Evolutionary conservation across 2,797 vertebrate genomes (phyloP).

Genomic region (Lacerta viridis): DNA sequence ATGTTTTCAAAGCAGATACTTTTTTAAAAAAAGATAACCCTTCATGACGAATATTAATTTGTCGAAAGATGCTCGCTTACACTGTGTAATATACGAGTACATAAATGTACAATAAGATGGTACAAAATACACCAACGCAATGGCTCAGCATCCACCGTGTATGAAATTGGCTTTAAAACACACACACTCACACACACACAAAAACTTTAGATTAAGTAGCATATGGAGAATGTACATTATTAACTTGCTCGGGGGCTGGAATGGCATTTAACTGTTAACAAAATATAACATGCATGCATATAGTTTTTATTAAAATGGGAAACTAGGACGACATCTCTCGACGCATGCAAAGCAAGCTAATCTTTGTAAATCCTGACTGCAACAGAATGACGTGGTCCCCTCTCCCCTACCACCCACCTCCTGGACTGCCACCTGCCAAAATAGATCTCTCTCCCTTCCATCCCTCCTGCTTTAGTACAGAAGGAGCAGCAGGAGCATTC

Average conservation of each 20-base stretch:
- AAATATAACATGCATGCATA: fast-evolving
- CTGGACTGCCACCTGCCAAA: neutral
- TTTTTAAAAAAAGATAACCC: neutral
- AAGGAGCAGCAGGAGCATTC: slow-evolving; percentile 24
- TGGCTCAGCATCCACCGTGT: slow-evolving; percentile 15
- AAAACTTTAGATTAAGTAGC: slow-evolving; percentile 24
- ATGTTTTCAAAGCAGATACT: neutral
- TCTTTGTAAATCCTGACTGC: neutral
- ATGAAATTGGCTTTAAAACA: slow-evolving; percentile 13
- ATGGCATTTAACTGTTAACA: slow-evolving; percentile 2
- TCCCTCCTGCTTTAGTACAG: neutral
- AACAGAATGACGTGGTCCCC: neutral
- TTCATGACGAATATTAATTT: neutral
- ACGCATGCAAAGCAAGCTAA: neutral
- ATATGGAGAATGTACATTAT: slow-evolving; percentile 25
- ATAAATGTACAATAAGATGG: neutral
- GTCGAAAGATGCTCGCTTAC: neutral
- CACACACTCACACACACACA: neutral
- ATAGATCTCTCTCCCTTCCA: neutral
- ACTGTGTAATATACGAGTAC: neutral
- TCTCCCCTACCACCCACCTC: slow-evolving; percentile 9
- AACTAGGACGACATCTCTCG: neutral
- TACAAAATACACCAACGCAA: neutral
- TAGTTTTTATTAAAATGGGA: slow-evolving; percentile 16
- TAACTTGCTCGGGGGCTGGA: slow-evolving; percentile 11